A percentile compares a stretch with the other conserved stretches of the same genome.
phyloP scores from a whole-genome alignment of 1,140 invertebrate genomes.

The Drosophila kohkoa region DNA sequence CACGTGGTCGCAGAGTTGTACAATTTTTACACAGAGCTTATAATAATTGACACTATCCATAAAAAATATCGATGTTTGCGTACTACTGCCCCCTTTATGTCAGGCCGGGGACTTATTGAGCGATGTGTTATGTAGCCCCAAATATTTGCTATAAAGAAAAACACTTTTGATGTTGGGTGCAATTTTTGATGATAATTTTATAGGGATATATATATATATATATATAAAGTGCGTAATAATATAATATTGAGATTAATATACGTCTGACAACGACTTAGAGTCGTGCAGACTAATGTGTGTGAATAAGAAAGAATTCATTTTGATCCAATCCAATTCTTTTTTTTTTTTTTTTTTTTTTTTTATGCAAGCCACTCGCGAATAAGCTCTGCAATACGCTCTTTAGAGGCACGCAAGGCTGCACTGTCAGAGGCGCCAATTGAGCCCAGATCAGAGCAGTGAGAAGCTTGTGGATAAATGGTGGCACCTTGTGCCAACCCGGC shows the following conservation, averaged over 20 bases:
- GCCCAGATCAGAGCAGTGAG: slow-evolving; percentile 85
- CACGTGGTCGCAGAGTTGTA: no score
- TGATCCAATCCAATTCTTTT: no score
- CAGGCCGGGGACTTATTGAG: no score
- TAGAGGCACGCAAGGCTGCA: slow-evolving; percentile 84
- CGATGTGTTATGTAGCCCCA: no score
- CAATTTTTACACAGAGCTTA: no score
- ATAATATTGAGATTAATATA: neutral
- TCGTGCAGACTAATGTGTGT: neutral
- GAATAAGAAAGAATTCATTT: no score
- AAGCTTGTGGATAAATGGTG: slow-evolving; percentile 63
- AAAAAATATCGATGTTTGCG: no score
- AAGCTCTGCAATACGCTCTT: slow-evolving; percentile 56
- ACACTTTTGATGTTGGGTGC: neutral
- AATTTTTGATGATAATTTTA: slow-evolving; percentile 25
- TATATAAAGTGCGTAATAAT: neutral
- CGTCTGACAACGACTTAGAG: neutral
- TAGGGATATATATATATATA: slow-evolving; percentile 2
- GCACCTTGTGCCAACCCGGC: slow-evolving; percentile 73
- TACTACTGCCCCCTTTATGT: no score
- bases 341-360: neutral
- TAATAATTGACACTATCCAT: no score
- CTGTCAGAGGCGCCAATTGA: slow-evolving; percentile 85
- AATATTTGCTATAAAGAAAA: neutral
- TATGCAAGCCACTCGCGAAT: slow-evolving; percentile 69